phyloP scores from a whole-genome alignment of 2,113 vertebrate genomes.

The Halcyon senegalensis region DNA sequence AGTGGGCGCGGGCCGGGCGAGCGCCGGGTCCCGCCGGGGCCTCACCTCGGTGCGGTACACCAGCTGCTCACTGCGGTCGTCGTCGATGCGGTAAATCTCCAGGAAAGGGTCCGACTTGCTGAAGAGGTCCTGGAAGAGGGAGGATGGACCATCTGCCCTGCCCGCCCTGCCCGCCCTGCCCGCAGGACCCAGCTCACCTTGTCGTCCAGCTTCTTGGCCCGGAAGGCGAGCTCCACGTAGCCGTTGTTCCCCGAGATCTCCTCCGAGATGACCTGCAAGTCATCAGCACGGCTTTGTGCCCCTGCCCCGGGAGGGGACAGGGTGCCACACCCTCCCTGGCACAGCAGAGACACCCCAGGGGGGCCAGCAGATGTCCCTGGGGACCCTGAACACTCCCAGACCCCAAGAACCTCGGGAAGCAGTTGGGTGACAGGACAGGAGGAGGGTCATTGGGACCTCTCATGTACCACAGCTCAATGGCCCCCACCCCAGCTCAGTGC shows the following conservation, averaged over 20 bases:
- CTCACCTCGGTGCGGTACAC: slow-evolving; percentile 92
- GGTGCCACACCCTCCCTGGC: accelerated
- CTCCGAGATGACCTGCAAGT: slow-evolving; percentile 86
- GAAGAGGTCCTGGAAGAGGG: slow-evolving; percentile 87
- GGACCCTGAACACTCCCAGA: neutral
- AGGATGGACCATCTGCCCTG: neutral
- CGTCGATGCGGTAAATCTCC: slow-evolving; percentile 90
- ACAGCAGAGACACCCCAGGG: neutral
- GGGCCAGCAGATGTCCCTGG: accelerated
- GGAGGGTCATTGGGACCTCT: neutral
- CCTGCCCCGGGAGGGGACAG: neutral
- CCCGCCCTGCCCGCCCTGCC: accelerated
- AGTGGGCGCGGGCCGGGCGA: accelerated
- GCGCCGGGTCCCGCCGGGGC: accelerated
- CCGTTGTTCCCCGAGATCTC: slow-evolving; percentile 95
- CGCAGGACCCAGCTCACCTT: slow-evolving; percentile 72
- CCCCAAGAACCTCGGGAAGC: no score
- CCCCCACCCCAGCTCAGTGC: neutral
- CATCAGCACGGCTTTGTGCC: accelerated
- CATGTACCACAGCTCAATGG: neutral
- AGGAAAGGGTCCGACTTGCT: slow-evolving; percentile 96
- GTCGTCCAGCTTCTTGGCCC: slow-evolving; percentile 92
- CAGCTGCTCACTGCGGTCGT: slow-evolving; percentile 87
- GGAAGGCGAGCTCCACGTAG: slow-evolving; percentile 90
- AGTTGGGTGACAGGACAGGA: neutral